phyloP scores from a whole-genome alignment of 2,888 invertebrate species.

The Platypus cylindrus region DNA sequence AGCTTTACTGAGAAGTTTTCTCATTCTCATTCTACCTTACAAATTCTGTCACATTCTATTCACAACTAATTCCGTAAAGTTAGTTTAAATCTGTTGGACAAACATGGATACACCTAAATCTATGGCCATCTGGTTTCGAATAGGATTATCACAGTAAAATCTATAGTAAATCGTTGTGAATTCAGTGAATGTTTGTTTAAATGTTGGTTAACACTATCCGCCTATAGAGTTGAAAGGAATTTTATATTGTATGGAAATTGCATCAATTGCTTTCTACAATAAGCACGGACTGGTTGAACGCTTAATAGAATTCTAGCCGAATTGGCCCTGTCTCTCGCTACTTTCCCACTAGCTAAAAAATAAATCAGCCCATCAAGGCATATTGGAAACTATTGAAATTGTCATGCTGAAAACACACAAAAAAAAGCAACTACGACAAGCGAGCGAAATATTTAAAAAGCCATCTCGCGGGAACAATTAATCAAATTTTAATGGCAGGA shows the following conservation, averaged over 20 bases:
- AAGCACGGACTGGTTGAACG: too few relatives aligned
- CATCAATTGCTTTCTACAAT: conserved; percentile 10
- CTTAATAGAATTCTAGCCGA: too few relatives aligned
- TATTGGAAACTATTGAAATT: too few relatives aligned
- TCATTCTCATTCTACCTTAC: conserved; percentile 28
- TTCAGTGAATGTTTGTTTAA: conserved; percentile 29
- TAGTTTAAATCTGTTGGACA: conserved; percentile 37
- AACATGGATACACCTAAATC: conserved; percentile 38
- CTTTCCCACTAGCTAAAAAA: too few relatives aligned
- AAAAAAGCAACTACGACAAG: too few relatives aligned
- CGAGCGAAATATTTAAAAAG: conserved; percentile 11
- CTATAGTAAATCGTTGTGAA: conserved; percentile 32
- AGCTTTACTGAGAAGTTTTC: conserved; percentile 11
- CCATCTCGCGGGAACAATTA: conserved; percentile 13
- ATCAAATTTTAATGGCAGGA: conserved; percentile 9
- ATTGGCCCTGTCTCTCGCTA: too few relatives aligned
- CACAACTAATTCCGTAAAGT: conserved; percentile 24
- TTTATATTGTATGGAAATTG: conserved; percentile 17
- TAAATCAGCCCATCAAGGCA: too few relatives aligned
- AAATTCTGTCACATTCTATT: conserved; percentile 17
- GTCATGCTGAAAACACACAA: too few relatives aligned
- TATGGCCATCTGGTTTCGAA: conserved; percentile 34
- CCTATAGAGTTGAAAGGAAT: conserved; percentile 19
- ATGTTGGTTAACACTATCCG: conserved; percentile 23
- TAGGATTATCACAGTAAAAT: conserved; percentile 35